Evolutionary conservation across 1,140 invertebrate genomes (phyloP).

Genomic region (Dysdera silvatica): DNA sequence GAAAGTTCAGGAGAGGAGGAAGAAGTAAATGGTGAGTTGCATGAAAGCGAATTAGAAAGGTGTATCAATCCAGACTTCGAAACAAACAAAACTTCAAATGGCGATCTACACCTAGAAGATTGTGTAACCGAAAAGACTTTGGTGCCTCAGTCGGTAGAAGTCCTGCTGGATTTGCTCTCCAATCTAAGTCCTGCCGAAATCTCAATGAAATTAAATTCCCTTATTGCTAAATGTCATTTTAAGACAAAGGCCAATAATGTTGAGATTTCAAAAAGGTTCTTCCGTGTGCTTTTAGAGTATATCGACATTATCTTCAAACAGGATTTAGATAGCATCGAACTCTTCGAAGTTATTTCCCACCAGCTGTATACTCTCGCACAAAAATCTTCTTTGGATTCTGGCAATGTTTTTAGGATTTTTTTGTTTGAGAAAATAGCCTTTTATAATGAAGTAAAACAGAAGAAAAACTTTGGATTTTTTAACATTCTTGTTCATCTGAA

Average conservation of each 20-base stretch:
- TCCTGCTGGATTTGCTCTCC: too few relatives aligned
- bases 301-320: constrained; percentile 56
- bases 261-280: constrained; percentile 62
- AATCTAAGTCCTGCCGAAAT: too few relatives aligned
- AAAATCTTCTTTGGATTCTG: constrained; percentile 57
- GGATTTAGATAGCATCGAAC: constrained; percentile 40
- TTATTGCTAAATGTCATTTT: constrained; percentile 27
- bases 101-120: too few relatives aligned
- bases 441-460: constrained; percentile 40
- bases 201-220: not conserved
- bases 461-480: constrained; percentile 56
- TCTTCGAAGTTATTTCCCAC: constrained; percentile 52
- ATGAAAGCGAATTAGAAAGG: too few relatives aligned
- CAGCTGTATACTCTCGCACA: constrained; percentile 66
- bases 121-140: too few relatives aligned
- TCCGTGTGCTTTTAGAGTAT: constrained; percentile 64
- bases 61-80: too few relatives aligned
- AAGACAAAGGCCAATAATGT: too few relatives aligned
- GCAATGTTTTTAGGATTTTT: constrained; percentile 56
- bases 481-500: constrained; percentile 69
- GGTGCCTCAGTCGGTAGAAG: too few relatives aligned
- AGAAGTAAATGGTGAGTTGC: too few relatives aligned
- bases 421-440: constrained; percentile 65
- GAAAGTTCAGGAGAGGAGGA: too few relatives aligned
- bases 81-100: too few relatives aligned